A percentile compares a stretch with the other conserved stretches of the same genome.
phyloP scores from a whole-genome alignment of 2,888 invertebrate species.

The Xestia ashworthii region DNA sequence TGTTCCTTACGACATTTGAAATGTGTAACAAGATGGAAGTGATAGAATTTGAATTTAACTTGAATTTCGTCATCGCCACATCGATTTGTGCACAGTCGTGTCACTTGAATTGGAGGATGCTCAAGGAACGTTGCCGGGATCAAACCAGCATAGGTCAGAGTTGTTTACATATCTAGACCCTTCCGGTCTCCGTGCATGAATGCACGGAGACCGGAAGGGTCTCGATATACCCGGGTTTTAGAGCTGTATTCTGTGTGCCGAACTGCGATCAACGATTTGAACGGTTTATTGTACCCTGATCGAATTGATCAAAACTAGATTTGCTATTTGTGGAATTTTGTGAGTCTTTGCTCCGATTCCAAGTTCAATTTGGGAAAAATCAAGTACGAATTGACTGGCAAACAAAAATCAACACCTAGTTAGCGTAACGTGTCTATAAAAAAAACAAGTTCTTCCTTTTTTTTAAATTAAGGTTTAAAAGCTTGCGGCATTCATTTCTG shows the following conservation, averaged over 20 bases:
- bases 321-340: not conserved
- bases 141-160: constrained; percentile 15
- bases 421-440: not conserved
- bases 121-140: constrained; percentile 4
- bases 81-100: not conserved
- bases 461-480: constrained; percentile 24
- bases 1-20: not conserved
- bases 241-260: not conserved
- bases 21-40: not conserved
- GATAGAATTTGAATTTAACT: not conserved
- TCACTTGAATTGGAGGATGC: constrained; percentile 15
- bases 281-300: not conserved
- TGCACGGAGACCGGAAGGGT: too few relatives aligned
- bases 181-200: constrained; percentile 8
- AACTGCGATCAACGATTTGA: not conserved
- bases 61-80: not conserved
- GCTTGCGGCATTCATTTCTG: constrained; percentile 28
- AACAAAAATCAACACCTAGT: not conserved
- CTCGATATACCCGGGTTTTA: not conserved
- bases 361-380: not conserved
- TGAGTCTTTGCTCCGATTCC: not conserved
- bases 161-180: constrained; percentile 23
- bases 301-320: not conserved
- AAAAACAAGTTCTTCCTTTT: not conserved
- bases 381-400: not conserved